Base-by-base conservation (phyloP, 2,797 vertebrate species). In the Myripristis jacobus region DNA sequence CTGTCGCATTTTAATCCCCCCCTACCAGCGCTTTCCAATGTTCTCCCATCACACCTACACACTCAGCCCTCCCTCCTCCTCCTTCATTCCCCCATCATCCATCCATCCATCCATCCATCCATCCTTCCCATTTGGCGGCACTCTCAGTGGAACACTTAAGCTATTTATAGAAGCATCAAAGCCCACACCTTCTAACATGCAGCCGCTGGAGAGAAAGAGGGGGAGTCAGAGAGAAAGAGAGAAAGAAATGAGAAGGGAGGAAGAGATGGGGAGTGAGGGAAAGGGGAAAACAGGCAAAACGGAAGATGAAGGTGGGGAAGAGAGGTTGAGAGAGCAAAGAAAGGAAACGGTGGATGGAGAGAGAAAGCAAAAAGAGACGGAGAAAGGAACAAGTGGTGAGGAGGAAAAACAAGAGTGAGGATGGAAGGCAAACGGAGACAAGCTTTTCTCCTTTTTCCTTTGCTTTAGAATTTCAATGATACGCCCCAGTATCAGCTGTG, bases 121-220 rank as follows among this genome's bases (percentile, higher is more conserved):
- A 73, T 80, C 83, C 76, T 86, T 90, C 85, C 85, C 80, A 89
- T 92, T 90, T 87, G 66, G 78, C 83, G 78, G 75, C 80, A 54
- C 85, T 87, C 88, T 89, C 86, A 56, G 77, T 76, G 86, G 86
- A 91, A 88, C 91, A 90, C 87, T 92, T 88, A 83, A 72, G 81
- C 87, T 92, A 92, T 92, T 92, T 92, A 88, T 92, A 91, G 92
- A 91, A 86, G 77, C 89, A 89, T 89, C 91, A 89, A 91, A 90
- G 85, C 88, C 84, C 83, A 87, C 86, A 88, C 85, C 87, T 89
- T 88, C 86, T 82, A 90, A 80, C 79, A 82, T 65, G 73, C 75
- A 63, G 64, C 69, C 79, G 80, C 80, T 47, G 56, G 77, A 84
- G 83, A 82, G 79, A 18, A 70, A 76, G 59, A 54, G 55, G 55